These are phyloP conservation scores for Sympetrum striolatum DNA, from an alignment of 2,888 invertebrate genomes.

Conservation along the genomic window DNA sequence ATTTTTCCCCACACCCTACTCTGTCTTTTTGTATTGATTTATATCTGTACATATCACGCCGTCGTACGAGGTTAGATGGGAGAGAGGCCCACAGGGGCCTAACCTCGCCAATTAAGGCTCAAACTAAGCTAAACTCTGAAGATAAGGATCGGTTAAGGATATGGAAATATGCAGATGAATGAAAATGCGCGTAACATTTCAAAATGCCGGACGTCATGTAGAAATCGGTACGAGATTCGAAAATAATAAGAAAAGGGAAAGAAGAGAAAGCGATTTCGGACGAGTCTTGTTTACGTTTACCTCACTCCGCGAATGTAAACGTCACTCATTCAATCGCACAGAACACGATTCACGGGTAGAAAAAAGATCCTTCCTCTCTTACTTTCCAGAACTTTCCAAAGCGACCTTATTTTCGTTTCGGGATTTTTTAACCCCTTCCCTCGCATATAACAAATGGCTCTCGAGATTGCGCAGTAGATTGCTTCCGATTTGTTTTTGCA, in stretches of 20 bases:
- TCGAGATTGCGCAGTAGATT: not conserved
- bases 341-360: not conserved
- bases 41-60: too few relatives aligned
- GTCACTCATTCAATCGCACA: not conserved
- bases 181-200: too few relatives aligned
- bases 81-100: too few relatives aligned
- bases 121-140: too few relatives aligned
- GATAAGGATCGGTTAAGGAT: too few relatives aligned
- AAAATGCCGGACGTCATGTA: too few relatives aligned
- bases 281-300: not conserved
- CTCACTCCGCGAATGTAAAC: not conserved
- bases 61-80: too few relatives aligned
- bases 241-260: not conserved
- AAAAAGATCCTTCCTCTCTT: not conserved
- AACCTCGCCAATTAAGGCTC: too few relatives aligned
- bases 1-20: too few relatives aligned
- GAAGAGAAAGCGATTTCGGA: not conserved
- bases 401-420: not conserved
- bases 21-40: too few relatives aligned
- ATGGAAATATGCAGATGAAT: too few relatives aligned
- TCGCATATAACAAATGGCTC: not conserved
- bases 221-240: too few relatives aligned
- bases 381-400: not conserved
- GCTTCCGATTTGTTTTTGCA: not conserved
- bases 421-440: not conserved